A percentile compares a stretch with the other conserved stretches of the same genome.
phyloP scores from a whole-genome alignment of 2,797 vertebrate species.

The Caiman crocodilus region DNA sequence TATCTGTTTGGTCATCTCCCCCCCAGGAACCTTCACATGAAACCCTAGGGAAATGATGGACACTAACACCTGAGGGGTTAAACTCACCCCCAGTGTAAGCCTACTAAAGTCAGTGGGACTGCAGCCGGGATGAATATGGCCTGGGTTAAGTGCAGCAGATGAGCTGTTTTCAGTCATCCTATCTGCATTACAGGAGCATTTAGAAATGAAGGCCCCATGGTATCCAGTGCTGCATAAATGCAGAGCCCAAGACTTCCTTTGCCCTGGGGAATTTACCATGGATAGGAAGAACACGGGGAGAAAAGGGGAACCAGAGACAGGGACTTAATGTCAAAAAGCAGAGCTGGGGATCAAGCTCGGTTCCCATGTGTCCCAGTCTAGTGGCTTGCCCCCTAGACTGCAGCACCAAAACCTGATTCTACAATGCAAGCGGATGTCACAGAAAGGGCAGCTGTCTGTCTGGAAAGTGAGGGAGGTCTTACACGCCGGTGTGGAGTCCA shows the following conservation, averaged over 20 bases:
- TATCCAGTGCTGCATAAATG: neutral
- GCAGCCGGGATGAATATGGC: conserved; percentile 36
- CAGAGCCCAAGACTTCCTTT: too few relatives aligned
- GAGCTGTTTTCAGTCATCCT: neutral
- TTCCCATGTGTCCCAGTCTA: neutral
- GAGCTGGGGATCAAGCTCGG: rapidly evolving
- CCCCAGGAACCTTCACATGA: neutral
- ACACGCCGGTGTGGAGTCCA: neutral
- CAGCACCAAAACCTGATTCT: rapidly evolving
- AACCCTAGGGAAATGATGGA: neutral
- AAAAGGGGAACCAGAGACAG: neutral
- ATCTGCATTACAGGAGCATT: rapidly evolving
- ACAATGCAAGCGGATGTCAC: rapidly evolving
- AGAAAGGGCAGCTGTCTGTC: neutral
- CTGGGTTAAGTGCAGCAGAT: conserved; percentile 3
- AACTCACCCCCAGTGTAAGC: conserved; percentile 21
- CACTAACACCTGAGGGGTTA: neutral
- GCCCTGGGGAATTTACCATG: neutral
- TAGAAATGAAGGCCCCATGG: neutral
- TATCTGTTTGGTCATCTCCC: neutral
- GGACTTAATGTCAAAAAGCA: neutral
- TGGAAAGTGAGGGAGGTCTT: neutral
- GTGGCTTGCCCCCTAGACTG: neutral
- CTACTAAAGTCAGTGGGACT: conserved; percentile 24
- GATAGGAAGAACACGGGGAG: neutral